A percentile compares a stretch with the other conserved stretches of the same genome.
These are phyloP conservation scores for Paramormyrops kingsleyae DNA, from an alignment of 2,113 vertebrate genomes.

Conservation along the genomic window DNA sequence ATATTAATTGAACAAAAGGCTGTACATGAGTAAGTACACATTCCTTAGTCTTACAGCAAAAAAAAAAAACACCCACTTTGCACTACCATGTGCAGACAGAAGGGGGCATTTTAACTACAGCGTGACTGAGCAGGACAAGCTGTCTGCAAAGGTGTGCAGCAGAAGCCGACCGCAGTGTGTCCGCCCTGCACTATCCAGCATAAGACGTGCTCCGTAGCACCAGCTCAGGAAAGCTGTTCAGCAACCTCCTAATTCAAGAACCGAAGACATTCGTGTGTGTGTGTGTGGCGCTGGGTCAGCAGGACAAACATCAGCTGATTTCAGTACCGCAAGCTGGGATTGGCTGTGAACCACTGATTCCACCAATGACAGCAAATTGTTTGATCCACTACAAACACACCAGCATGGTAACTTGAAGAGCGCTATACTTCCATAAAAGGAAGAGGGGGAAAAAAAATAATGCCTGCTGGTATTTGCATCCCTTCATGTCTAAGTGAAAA, in stretches of 20 bases:
- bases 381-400: not conserved
- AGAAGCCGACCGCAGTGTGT: not conserved
- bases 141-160: not conserved
- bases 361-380: not conserved
- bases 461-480: not conserved
- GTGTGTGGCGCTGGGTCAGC: not conserved
- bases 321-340: not conserved
- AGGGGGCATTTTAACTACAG: not conserved
- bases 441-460: not conserved
- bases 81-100: not conserved
- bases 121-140: not conserved
- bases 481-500: not conserved
- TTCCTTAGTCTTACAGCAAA: not conserved
- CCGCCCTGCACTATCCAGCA: not conserved
- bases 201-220: not conserved
- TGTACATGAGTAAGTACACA: conserved; percentile 60
- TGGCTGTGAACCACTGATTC: not conserved
- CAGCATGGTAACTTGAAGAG: not conserved
- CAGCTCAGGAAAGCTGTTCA: not conserved
- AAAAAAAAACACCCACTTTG: not conserved
- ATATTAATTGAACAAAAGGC: conserved; percentile 57
- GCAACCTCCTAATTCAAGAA: not conserved
- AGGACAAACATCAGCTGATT: not conserved
- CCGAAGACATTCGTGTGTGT: not conserved
- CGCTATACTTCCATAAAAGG: not conserved